Evolutionary conservation across 2,113 vertebrate species (phyloP).

Genomic region (Camelus dromedarius): DNA sequence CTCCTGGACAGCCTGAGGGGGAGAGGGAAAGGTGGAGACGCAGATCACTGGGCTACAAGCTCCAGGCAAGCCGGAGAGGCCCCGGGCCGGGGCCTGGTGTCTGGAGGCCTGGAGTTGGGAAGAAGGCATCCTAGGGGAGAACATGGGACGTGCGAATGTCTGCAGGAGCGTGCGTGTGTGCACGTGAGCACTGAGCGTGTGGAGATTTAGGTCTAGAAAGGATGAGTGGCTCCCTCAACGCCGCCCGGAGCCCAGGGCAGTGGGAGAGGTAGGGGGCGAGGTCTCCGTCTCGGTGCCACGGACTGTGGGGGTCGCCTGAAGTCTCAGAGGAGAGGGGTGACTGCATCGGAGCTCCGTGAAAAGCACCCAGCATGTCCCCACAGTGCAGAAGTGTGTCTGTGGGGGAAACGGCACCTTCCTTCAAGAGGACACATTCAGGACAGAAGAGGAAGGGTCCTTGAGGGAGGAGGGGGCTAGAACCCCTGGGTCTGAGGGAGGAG

Average conservation of each 20-base stretch:
- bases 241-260: not conserved
- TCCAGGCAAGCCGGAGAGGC: accelerated
- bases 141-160: accelerated
- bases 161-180: not conserved
- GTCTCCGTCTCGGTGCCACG: not conserved
- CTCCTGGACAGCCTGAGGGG: too few species aligned
- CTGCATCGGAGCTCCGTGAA: not conserved
- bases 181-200: accelerated
- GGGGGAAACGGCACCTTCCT: not conserved
- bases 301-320: accelerated
- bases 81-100: not conserved
- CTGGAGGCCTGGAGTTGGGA: too few species aligned
- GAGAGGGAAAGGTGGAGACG: not conserved
- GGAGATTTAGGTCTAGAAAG: not conserved
- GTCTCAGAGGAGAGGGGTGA: not conserved
- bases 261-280: not conserved
- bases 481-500: not conserved
- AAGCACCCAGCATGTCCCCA: accelerated
- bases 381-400: accelerated
- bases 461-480: not conserved
- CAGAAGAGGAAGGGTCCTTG: not conserved
- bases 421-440: not conserved
- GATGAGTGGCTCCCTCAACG: accelerated
- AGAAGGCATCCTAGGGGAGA: not conserved
- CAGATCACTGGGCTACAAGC: accelerated